Base-by-base conservation (phyloP, 2,113 vertebrate genomes). In the Podarcis raffonei region DNA sequence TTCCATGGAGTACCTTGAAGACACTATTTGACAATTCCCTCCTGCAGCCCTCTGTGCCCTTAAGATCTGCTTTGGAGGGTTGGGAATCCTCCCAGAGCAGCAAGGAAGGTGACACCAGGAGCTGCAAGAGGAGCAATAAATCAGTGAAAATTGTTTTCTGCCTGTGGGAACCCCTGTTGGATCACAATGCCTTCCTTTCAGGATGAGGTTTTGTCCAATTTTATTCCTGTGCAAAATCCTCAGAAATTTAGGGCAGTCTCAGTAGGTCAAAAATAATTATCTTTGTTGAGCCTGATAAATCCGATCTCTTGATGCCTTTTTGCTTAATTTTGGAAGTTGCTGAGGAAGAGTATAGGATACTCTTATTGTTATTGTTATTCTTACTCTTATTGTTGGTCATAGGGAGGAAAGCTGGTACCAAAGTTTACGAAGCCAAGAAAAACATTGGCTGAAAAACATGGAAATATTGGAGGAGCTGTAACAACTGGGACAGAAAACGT, bases 361-460 rank as follows among this genome's bases (percentile, higher is more conserved):
- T 37, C 35, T 37, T 37, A 37, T 37, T 37, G 35, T 37, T 37
- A 37, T 37, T 37, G 35, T 48, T 48, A 48, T 48, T 48, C 39
- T 71, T 6, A 22, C 42, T 79, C n/a, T 87, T 85, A 78, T 78
- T 39, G 35, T 85, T 69, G 18, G 77, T 89, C 86, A 68, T 83
- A 96, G 96, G 13, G 27, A 0, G 32, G 83, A 65, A 95, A 87
- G n/a, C 93, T 94, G n/a, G 88, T 94, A 23, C 95, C 95, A 6
- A 90, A 92, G 48, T 96, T 95, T 91, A 66, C 83, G 83, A 95
- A 93, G 75, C 65, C 85, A 83, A 94, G 69, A 89, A 95, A 92
- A 66, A n/a, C 16, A 39, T 3, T 32, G 69, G 27, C 18, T 15
- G 90, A 90, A 87, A 92, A 53, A 83, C 9, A 72, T 74, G 57